phyloP scores from a whole-genome alignment of 2,888 invertebrate species.

The Chrysina gloriosa region DNA sequence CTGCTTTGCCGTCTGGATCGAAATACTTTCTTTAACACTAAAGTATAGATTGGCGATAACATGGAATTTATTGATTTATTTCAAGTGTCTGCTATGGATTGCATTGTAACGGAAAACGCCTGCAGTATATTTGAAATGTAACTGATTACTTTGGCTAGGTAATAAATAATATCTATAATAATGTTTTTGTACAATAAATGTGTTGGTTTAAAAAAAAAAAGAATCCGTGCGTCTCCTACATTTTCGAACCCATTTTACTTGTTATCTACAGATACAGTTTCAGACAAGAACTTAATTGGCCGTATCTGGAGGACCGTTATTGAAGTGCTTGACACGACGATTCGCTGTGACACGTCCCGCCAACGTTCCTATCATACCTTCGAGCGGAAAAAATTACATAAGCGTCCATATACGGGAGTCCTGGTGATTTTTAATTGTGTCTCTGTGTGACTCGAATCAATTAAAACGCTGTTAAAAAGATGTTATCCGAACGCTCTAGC shows the following conservation, averaged over 20 bases:
- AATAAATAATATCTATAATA: no score
- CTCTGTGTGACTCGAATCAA: slow-evolving; percentile 33
- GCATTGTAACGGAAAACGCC: no score
- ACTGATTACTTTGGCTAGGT: no score
- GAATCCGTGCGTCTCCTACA: background rate
- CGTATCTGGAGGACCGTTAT: slow-evolving; percentile 28
- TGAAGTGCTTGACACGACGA: slow-evolving; percentile 20
- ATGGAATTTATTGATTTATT: no score
- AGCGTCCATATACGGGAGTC: slow-evolving; percentile 22
- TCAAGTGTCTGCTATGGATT: no score
- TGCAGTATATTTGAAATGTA: no score
- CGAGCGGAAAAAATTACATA: slow-evolving; percentile 21
- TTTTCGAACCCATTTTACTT: background rate
- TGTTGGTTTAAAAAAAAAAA: background rate
- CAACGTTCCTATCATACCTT: slow-evolving; percentile 35
- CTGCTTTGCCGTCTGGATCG: no score
- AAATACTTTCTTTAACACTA: no score
- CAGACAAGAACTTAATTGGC: slow-evolving; percentile 30
- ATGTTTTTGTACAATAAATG: no score
- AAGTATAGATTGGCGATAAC: no score
- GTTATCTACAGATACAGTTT: slow-evolving; percentile 17
- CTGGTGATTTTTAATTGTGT: slow-evolving; percentile 29
- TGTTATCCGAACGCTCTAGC: slow-evolving; percentile 10
- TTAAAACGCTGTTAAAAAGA: slow-evolving; percentile 36
- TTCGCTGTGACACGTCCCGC: slow-evolving; percentile 30